Base-by-base conservation (phyloP, 2,888 invertebrate genomes). In the Caenorhabditis afra region DNA sequence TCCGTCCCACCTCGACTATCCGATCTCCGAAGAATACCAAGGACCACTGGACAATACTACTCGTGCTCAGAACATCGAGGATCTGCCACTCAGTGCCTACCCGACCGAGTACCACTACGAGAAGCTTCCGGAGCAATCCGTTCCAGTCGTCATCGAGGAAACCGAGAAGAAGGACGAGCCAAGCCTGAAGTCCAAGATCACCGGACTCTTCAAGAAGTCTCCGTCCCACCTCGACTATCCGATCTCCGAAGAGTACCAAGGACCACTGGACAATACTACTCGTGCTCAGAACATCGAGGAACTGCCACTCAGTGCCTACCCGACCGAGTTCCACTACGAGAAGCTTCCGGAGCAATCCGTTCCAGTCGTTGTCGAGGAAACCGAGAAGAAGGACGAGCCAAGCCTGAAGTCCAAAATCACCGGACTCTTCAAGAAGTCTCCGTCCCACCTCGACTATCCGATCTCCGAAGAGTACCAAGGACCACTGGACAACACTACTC, bases 371-470 rank as follows among this genome's bases (percentile, higher is more conserved):
- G 29, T 66, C 14, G 64, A 64, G n/a, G 52, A 64, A 23, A 64
- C 64, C 39, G 64, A 64, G 64, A 64, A 64, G 64, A 64, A 64
- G 64, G 64, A 64, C 39, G 64, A 64, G 23, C 64, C 39, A 52
- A 41, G 39, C 22, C n/a, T 64, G 41, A 64, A 64, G 22, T 65
- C 61, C 75, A 83, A 84, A 62, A 57, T 74, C 53, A 66, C 65
- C 16, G 66, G 79, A 58, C 57, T 70, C 39, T 67, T 76, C 76
- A 64, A 64, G 35, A 65, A 65, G 44, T 65, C 65, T 18, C 53
- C 78, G 16, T 75, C 83, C 39, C 83, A 84, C 22, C 70, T 67
- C 23, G 81, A 83, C 64, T 81, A 81, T 47, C 83, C 83, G 37
- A 61, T 61, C 11, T 71, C 78, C 45, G 70, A 71, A 14, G 44